These are phyloP conservation scores for Melanerpes aurifrons DNA, from an alignment of 2,113 vertebrate species.

Conservation along the genomic window DNA sequence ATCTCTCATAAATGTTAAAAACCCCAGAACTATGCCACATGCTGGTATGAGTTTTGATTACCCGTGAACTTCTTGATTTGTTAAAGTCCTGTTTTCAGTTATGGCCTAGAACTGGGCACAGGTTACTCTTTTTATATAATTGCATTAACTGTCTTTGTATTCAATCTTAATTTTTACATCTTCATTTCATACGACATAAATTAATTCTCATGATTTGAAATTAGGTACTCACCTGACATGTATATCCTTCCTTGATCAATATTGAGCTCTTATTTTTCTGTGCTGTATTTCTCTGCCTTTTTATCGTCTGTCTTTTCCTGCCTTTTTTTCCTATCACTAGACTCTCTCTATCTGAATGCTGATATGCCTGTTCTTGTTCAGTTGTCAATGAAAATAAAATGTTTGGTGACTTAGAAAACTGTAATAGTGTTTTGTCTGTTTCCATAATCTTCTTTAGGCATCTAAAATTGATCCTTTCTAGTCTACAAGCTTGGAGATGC, in stretches of 20 bases:
- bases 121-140: background rate
- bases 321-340: background rate
- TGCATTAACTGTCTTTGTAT: background rate
- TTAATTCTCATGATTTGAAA: background rate
- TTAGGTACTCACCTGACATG: background rate
- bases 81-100: background rate
- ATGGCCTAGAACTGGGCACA: background rate
- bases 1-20: background rate
- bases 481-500: background rate
- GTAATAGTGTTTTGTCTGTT: background rate
- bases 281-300: background rate
- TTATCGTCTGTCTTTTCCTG: background rate
- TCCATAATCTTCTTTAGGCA: background rate
- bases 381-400: background rate
- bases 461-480: background rate
- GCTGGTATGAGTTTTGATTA: background rate
- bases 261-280: background rate
- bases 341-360: background rate
- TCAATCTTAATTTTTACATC: background rate
- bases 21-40: fast-evolving
- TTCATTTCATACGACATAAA: background rate
- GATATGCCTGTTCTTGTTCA: background rate
- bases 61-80: background rate
- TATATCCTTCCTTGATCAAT: background rate
- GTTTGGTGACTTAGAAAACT: background rate